Evolutionary conservation across 37 sponge, comb jelly and placozoan species (phyloP).

Genomic region (Hormiphora californensis): DNA sequence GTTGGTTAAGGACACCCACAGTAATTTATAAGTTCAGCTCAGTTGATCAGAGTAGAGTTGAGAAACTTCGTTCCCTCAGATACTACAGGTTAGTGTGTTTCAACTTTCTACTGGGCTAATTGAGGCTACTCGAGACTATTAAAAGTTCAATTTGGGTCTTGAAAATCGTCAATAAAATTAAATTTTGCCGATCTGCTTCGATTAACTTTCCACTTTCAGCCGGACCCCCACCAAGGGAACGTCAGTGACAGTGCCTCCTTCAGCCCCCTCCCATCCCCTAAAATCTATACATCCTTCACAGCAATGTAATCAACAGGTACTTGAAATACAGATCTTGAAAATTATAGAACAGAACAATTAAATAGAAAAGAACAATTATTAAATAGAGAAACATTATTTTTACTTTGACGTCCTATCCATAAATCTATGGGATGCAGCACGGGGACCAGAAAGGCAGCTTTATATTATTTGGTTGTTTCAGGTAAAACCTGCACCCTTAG

Average conservation of each 20-base stretch:
- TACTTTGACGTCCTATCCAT: too few species aligned
- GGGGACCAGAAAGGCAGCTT: too few species aligned
- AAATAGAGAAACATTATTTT: too few species aligned
- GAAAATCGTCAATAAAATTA: neutral
- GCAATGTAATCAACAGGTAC: too few species aligned
- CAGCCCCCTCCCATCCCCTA: neutral
- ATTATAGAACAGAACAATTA: too few species aligned
- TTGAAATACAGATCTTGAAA: too few species aligned
- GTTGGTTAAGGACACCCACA: constrained; percentile 13
- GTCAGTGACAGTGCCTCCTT: neutral
- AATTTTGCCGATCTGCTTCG: neutral
- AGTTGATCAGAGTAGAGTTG: neutral
- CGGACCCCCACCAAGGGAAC: constrained; percentile 34
- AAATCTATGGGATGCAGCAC: too few species aligned
- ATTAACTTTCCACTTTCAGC: neutral
- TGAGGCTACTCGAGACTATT: neutral
- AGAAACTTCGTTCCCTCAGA: constrained; percentile 14
- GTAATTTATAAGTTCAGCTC: constrained; percentile 1
- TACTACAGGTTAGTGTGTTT: constrained; percentile 25
- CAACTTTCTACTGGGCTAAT: neutral
- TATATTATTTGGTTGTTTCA: too few species aligned
- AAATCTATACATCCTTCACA: too few species aligned
- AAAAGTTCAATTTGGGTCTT: neutral
- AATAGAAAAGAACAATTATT: too few species aligned
- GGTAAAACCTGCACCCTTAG: neutral